These are phyloP conservation scores for Lates calcarifer DNA, from an alignment of 2,113 vertebrate genomes.

Conservation along the genomic window DNA sequence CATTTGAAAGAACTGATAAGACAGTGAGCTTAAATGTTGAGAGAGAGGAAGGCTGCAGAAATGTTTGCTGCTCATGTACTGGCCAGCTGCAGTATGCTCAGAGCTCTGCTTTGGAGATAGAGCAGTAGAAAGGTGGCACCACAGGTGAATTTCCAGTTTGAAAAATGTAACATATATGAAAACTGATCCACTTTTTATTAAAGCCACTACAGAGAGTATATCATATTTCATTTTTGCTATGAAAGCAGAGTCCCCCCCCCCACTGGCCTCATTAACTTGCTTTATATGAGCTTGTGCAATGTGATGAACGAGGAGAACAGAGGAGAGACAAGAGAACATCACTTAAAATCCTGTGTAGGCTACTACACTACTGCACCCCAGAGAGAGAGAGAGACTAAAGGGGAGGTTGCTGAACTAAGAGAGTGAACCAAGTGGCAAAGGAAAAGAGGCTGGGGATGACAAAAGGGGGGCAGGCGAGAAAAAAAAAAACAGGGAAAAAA, in stretches of 20 bases:
- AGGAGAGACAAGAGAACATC: slow-evolving; percentile 51
- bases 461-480: slow-evolving; percentile 32
- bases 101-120: background rate
- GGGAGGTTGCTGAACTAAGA: slow-evolving; percentile 54
- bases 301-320: slow-evolving; percentile 50
- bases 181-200: slow-evolving; percentile 32
- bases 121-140: background rate
- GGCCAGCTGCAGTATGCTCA: background rate
- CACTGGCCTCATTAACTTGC: slow-evolving; percentile 67
- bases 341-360: slow-evolving; percentile 38
- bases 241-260: slow-evolving; percentile 41
- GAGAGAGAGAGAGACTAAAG: slow-evolving; percentile 55
- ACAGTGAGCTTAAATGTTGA: slow-evolving; percentile 8
- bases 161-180: slow-evolving; percentile 10
- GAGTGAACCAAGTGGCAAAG: slow-evolving; percentile 32
- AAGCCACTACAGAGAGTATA: slow-evolving; percentile 2
- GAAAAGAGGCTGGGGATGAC: slow-evolving; percentile 42
- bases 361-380: slow-evolving; percentile 49
- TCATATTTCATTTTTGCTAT: slow-evolving; percentile 24
- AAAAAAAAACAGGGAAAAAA: background rate
- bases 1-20: slow-evolving; percentile 29
- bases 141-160: background rate
- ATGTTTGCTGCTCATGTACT: slow-evolving; percentile 1
- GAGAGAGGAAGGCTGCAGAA: background rate
- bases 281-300: slow-evolving; percentile 44